Conservation (phyloP, 2,888 invertebrate species). For the Torymus auratus region DNA sequence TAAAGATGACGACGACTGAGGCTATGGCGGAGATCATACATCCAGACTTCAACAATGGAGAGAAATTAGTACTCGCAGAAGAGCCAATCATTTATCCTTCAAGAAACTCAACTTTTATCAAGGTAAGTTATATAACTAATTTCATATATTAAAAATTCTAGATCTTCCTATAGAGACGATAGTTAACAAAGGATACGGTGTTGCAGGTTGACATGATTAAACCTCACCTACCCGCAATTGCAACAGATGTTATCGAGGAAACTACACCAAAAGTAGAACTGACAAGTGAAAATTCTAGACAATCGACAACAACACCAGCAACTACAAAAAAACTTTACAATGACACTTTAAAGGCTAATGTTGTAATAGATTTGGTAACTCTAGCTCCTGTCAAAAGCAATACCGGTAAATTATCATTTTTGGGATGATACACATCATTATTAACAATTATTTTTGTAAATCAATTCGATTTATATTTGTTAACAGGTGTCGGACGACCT, state of each 20-base stretch:
- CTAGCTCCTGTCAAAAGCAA: constrained; percentile 88
- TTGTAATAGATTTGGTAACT: constrained; percentile 79
- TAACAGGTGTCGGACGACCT: constrained; percentile 82
- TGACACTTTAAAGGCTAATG: constrained; percentile 71
- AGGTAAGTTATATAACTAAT: constrained; percentile 50
- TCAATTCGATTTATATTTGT: background rate
- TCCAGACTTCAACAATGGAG: constrained; percentile 63
- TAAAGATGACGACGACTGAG: constrained; percentile 65
- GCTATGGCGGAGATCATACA: constrained; percentile 65
- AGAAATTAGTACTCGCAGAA: constrained; percentile 61
- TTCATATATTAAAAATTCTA: no score
- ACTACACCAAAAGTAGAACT: constrained; percentile 30
- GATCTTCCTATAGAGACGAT: no score
- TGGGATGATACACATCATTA: background rate
- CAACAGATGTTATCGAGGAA: background rate
- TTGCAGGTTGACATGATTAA: constrained; percentile 60
- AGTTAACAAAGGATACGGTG: background rate
- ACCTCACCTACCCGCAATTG: constrained; percentile 54
- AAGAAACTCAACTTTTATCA: constrained; percentile 70
- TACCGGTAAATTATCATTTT: constrained; percentile 71
- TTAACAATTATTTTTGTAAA: constrained; percentile 2
- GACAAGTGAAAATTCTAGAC: constrained; percentile 52
- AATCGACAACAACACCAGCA: constrained; percentile 48
- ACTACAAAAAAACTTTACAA: constrained; percentile 68
- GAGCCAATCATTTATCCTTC: constrained; percentile 52